Evolutionary conservation across 2,113 vertebrate species (phyloP), one percentile per base, ranked within the genome.

Genomic region (Passer domesticus): DNA sequence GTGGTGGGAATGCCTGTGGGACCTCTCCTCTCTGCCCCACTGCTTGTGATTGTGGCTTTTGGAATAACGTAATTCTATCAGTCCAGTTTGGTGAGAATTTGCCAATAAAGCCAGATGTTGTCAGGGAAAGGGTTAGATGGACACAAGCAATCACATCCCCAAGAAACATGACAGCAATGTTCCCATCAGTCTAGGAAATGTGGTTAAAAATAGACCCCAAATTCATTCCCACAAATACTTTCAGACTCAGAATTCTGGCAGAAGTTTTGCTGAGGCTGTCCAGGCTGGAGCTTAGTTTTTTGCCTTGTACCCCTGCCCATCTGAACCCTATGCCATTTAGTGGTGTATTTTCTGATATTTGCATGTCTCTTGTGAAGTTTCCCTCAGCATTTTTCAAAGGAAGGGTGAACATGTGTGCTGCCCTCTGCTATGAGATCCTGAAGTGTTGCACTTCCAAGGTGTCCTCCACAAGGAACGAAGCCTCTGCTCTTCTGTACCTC

Each of bases 361-460:
- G 3, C n/a, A 2, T 92, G 35, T 74, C 43, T 92, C 18, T 93
- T 85, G 49, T 91, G 82, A 96, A 99, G 99, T 99, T 99, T 95
- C 99, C 99, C 6, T 97, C 98, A 11, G 98, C 98, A 2, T 98
- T 99, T 96, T 99, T 99, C 94, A 99, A 99, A 94, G 99, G 99
- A 76, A 98, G 99, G 8, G 99, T 99, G 91, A 99, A 98, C 66
- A 98, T 99, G 97, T 99, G 99, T 19, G 98, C 99, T 72, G 98
- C 98, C 2, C 98, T 99, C 95, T 99, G 99, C 98, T 99, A 99
- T 3, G 99, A 99, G 92, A 98, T 99, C 91, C 98, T 99, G 50
- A 99, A 99, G 93, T 99, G 99, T 92, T 99, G 99, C 69, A 99
- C 99, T 44, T 99, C 99, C 33, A 99, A 99, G 96, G 97, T 99